Base-by-base conservation (phyloP, 2,888 invertebrate genomes). In the Dione vanillae region DNA sequence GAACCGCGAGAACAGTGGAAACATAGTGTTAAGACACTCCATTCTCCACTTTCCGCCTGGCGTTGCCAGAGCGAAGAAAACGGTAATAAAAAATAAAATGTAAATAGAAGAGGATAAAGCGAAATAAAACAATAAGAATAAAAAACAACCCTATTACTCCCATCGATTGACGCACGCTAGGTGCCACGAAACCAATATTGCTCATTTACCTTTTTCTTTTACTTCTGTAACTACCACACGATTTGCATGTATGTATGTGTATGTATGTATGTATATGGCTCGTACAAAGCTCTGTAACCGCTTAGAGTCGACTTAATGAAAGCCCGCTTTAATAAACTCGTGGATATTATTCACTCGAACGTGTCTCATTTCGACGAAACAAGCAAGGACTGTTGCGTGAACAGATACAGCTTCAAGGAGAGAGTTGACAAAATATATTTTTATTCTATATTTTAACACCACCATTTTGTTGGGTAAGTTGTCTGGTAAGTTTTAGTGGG, bases 241-340 rank as follows among this genome's bases (percentile, higher is more conserved):
- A 56, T 27, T 16, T 47, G 47, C 16, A 47, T 11, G 16, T 54
- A 35, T 52, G 6, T 10, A 7, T 16, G 10, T 54, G 6, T 10
- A 7, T 10, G 10, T 54, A 10, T 56, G 12, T 12, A 12, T 16
- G 0, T 56, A 16, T 40, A 56, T 16, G 7, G n/a, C 11, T 40
- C 19, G 51, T 37, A 66, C 66, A 70, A 66, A 70, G 65, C 59
- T 52, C 51, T 54, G 70, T 54, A 37, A 61, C 45, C 70, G 70
- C 68, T 65, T 37, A 65, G 59, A 52, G 59, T 59, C 62, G 64
- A 40, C 64, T 59, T 67, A 68, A 66, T 66, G 73, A 73, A 70
- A 71, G 67, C 71, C 51, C 54, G 56, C 54, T 65, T 51, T 73
- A 69, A 69, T 73, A 66, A 69, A 66, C 65, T 68, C 65, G 56